Evolutionary conservation across 2,113 vertebrate genomes (phyloP).

Genomic region (Platycercus adscitus): DNA sequence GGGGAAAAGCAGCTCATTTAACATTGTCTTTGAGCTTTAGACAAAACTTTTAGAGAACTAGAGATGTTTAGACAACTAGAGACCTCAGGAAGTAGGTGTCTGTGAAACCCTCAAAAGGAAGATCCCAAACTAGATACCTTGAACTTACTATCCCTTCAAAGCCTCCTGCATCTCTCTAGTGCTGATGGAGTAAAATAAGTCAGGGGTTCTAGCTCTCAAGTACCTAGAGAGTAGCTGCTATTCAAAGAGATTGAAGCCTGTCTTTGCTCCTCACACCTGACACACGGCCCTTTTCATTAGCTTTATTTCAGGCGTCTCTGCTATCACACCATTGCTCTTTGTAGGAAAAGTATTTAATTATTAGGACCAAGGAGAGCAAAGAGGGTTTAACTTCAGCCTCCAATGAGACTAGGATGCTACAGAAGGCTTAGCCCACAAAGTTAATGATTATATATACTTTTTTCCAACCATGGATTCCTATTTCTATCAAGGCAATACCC

Average conservation of each 20-base stretch:
- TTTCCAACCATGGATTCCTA: neutral
- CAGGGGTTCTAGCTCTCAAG: neutral
- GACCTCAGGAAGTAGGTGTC: neutral
- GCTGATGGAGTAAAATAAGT: neutral
- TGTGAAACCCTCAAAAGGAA: conserved; percentile 4
- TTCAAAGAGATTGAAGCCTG: neutral
- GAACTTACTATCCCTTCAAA: neutral
- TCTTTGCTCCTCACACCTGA: neutral
- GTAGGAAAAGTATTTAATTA: neutral
- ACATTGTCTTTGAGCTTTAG: neutral
- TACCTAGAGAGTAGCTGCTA: neutral
- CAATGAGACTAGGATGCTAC: neutral
- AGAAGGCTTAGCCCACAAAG: neutral
- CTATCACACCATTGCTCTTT: neutral
- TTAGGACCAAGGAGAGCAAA: neutral
- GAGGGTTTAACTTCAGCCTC: neutral
- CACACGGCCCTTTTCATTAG: neutral
- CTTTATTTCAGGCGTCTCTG: neutral
- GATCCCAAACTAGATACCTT: neutral
- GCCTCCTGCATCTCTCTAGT: neutral
- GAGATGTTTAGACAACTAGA: neutral
- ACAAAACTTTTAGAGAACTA: neutral
- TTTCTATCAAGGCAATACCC: neutral
- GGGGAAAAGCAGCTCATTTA: neutral
- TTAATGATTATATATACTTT: neutral